Conservation (phyloP, 2,113 vertebrate genomes). For the Laticauda colubrina region DNA sequence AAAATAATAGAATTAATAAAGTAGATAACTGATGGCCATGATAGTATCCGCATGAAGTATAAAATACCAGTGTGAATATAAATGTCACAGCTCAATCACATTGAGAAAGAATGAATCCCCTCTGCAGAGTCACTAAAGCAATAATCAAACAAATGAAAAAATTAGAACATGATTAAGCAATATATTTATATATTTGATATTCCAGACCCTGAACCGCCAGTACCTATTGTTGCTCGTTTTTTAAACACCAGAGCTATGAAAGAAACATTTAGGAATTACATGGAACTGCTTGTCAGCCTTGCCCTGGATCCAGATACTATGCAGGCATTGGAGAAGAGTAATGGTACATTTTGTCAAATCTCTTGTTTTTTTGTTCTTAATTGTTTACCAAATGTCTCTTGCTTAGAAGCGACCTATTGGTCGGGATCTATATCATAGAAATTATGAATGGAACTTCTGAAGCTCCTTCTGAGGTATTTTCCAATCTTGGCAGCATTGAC, state of each 20-base stretch:
- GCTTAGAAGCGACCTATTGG: neutral
- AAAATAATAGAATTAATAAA: neutral
- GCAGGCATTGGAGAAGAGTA: conserved; percentile 87
- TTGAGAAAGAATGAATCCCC: neutral
- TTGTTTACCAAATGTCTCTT: conserved; percentile 7
- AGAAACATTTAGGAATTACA: conserved; percentile 94
- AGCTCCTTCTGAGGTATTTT: neutral
- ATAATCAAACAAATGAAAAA: neutral
- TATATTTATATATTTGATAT: conserved; percentile 37
- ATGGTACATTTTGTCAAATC: conserved; percentile 76
- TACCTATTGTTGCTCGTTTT: conserved; percentile 84
- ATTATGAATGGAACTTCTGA: neutral
- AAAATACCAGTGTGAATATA: neutral
- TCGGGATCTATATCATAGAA: neutral
- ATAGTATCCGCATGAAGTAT: neutral
- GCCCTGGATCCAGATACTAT: conserved; percentile 89
- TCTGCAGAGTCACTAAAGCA: conserved; percentile 50
- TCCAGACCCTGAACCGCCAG: conserved; percentile 81
- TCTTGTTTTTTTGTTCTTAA: conserved; percentile 1
- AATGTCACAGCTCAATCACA: neutral
- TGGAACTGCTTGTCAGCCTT: conserved; percentile 91
- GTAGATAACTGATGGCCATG: neutral
- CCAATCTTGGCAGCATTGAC: neutral
- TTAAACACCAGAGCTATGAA: conserved; percentile 96
- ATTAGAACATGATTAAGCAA: neutral